A percentile compares a stretch with the other conserved stretches of the same genome.
Evolutionary conservation across 35 echinoderm and acorn worm genomes (phyloP).

Genomic region (Acanthaster planci): DNA sequence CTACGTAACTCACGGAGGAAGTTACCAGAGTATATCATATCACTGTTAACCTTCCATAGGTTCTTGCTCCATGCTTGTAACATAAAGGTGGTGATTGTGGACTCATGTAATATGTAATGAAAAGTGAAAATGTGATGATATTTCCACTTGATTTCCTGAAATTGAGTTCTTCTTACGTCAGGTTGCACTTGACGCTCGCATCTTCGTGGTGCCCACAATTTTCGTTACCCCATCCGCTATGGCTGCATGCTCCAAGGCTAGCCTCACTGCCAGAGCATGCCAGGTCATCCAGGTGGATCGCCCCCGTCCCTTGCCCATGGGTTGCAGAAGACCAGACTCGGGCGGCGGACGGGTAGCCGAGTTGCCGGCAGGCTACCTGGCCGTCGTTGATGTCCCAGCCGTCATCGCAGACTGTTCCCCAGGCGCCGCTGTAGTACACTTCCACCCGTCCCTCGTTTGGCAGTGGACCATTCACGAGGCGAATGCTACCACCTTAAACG

Average conservation of each 20-base stretch:
- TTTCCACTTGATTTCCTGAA: too few species aligned
- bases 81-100: too few species aligned
- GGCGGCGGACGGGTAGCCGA: constrained; percentile 16
- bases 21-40: too few species aligned
- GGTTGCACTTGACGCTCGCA: neutral
- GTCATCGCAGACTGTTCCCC: constrained; percentile 75
- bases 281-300: constrained; percentile 19
- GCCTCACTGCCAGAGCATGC: constrained; percentile 14
- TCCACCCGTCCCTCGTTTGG: constrained; percentile 45
- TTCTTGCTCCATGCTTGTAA: too few species aligned
- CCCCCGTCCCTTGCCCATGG: constrained; percentile 31
- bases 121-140: too few species aligned
- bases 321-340: neutral
- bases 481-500: neutral
- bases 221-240: neutral
- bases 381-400: constrained; percentile 47
- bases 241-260: neutral
- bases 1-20: too few species aligned
- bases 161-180: too few species aligned
- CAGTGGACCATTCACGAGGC: constrained; percentile 39
- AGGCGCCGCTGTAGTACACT: constrained; percentile 15
- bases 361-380: constrained; percentile 46
- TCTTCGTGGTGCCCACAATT: neutral
- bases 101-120: too few species aligned
- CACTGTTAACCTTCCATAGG: too few species aligned